A percentile compares a stretch with the other conserved stretches of the same genome.
phyloP scores from a whole-genome alignment of 2,888 invertebrate species.

The Villa cingulata region DNA sequence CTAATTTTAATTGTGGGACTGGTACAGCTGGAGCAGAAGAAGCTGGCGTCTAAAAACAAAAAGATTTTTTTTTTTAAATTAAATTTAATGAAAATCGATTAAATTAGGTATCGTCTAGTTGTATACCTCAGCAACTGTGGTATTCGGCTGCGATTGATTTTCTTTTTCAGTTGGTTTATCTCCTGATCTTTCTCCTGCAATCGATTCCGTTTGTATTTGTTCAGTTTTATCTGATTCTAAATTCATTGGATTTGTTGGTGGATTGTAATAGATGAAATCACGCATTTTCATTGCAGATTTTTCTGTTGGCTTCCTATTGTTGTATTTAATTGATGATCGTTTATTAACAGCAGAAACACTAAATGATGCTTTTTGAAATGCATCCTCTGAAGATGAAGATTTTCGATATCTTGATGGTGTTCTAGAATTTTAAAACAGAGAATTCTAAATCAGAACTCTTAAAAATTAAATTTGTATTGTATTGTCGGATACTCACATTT shows the following conservation, averaged over 20 bases:
- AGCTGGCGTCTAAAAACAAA: not conserved
- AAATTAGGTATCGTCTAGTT: not conserved
- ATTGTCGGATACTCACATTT: not conserved
- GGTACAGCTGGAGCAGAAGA: constrained; percentile 37
- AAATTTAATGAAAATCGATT: not conserved
- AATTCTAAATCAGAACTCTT: not conserved
- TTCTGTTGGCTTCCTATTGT: constrained; percentile 42
- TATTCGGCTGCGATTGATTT: too few species aligned
- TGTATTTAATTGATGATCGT: constrained; percentile 40
- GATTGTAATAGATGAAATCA: constrained; percentile 86
- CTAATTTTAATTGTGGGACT: constrained; percentile 74
- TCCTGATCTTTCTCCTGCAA: constrained; percentile 11
- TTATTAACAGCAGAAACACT: constrained; percentile 43
- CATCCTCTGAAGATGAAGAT: constrained; percentile 33
- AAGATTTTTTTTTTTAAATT: too few species aligned
- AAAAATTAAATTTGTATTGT: not conserved
- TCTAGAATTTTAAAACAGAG: too few species aligned
- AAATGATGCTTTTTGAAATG: constrained; percentile 36
- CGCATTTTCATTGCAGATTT: constrained; percentile 71
- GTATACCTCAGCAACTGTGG: not conserved
- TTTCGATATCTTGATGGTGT: constrained; percentile 4
- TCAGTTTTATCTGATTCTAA: constrained; percentile 11
- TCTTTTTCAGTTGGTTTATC: not conserved
- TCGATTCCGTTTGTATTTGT: constrained; percentile 19
- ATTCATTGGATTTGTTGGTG: constrained; percentile 60